phyloP scores from a whole-genome alignment of 2,797 vertebrate species.

The Pantherophis vulpinus region DNA sequence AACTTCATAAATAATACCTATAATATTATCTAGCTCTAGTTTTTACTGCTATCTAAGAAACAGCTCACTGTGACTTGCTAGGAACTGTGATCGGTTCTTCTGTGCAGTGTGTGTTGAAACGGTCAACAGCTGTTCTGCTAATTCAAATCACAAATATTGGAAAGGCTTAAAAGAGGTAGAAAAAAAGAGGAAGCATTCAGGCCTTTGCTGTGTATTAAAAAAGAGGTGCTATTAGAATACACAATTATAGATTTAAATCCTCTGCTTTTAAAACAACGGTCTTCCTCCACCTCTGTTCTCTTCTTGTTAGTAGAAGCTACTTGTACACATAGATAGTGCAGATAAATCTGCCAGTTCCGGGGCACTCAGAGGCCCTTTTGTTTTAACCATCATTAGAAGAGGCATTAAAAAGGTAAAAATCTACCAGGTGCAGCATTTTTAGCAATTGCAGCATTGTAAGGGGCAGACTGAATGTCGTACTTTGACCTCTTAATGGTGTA shows the following conservation, averaged over 20 bases:
- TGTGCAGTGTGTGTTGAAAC: conserved; percentile 1
- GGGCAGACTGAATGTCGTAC: neutral
- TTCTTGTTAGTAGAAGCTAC: neutral
- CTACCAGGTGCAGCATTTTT: neutral
- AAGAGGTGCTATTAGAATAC: neutral
- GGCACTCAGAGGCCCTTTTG: neutral
- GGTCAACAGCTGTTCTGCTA: conserved; percentile 28
- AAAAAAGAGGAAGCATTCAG: neutral
- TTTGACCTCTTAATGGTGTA: neutral
- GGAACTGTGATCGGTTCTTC: conserved; percentile 7
- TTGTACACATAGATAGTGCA: neutral
- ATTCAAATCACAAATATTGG: conserved; percentile 10
- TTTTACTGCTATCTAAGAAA: conserved; percentile 15
- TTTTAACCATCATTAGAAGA: neutral
- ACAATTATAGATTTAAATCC: neutral
- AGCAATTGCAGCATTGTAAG: neutral
- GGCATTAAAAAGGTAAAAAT: neutral
- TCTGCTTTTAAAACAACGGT: neutral
- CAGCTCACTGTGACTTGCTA: neutral
- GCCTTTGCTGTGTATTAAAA: neutral
- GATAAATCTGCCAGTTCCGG: neutral
- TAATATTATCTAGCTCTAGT: neutral
- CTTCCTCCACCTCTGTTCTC: neutral
- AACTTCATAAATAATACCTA: neutral
- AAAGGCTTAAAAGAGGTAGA: conserved; percentile 3